These are phyloP conservation scores for Alloplasta piceator DNA, from an alignment of 2,888 invertebrate species.

Conservation along the genomic window DNA sequence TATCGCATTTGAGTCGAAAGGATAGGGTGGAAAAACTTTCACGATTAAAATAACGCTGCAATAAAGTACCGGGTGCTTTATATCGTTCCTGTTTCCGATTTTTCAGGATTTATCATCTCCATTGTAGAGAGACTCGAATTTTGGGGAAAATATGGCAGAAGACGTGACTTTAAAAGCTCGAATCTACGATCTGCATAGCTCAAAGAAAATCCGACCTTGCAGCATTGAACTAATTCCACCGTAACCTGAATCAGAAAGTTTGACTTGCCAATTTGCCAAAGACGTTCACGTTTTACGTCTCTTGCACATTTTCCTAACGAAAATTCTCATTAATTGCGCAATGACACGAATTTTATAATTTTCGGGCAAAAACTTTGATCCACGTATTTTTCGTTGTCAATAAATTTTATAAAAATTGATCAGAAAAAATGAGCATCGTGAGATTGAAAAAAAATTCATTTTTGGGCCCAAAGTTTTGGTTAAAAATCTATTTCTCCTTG, in stretches of 20 bases:
- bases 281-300: constrained; percentile 3
- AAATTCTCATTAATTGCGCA: neutral
- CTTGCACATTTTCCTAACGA: constrained; percentile 11
- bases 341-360: neutral
- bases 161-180: neutral
- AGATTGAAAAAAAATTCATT: too few relatives aligned
- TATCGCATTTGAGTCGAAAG: constrained; percentile 50
- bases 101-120: constrained; percentile 20
- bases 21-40: constrained; percentile 9
- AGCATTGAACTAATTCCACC: constrained; percentile 53
- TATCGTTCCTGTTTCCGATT: neutral
- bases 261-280: constrained; percentile 54
- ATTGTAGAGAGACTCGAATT: constrained; percentile 5
- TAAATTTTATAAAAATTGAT: neutral
- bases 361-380: neutral
- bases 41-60: too few relatives aligned
- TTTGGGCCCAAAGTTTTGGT: too few relatives aligned
- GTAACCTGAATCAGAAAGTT: constrained; percentile 27
- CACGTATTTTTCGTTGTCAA: constrained; percentile 2
- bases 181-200: constrained; percentile 5
- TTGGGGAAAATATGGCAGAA: neutral
- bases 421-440: too few relatives aligned
- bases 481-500: too few relatives aligned
- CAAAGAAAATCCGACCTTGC: constrained; percentile 41
- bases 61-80: neutral